Evolutionary conservation across 1,140 invertebrate species (phyloP), one percentile per base, ranked within the genome.

Genomic region (Drosophila pectinifera): DNA sequence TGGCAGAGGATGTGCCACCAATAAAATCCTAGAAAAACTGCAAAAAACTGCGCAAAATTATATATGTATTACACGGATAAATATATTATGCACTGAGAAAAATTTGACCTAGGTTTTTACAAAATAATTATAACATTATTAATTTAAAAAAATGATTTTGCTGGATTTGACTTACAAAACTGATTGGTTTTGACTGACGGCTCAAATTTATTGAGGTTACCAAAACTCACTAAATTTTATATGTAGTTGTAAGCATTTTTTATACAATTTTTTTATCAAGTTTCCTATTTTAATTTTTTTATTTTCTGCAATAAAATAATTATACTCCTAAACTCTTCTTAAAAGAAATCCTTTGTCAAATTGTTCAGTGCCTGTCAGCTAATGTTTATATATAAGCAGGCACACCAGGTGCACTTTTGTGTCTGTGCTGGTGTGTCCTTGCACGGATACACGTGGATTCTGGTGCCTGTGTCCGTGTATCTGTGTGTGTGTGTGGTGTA

Each of bases 51-150:
- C 59, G 65, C 46, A 76, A 86, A 79, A 88, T 86, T 86, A 88
- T 88, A 79, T 86, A 88, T 88, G 79, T 86, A 86, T 68, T 68
- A 68, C 28, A 31, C 8, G 28, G 38, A 85, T 85, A 75, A 81
- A 86, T 86, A 73, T 88, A 88, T 86, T 76, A 88, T 39, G 31
- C 41, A 70, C 67, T 56, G 34, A 5, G 16, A 48, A 16, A 20
- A 54, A 24, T 13, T n/a, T n/a, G n/a, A n/a, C n/a, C n/a, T n/a
- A n/a, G n/a, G n/a, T n/a, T n/a, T n/a, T n/a, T n/a, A n/a, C n/a
- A n/a, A n/a, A n/a, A n/a, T n/a, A n/a, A n/a, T n/a, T n/a, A n/a
- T n/a, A n/a, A n/a, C n/a, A 26, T 26, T 26, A 5, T 26, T 26
- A 6, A 26, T 26, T 26, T 16, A 16, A 16, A 0, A 11, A 10